Conservation (phyloP, 2,113 vertebrate genomes). For the Numida meleagris region DNA sequence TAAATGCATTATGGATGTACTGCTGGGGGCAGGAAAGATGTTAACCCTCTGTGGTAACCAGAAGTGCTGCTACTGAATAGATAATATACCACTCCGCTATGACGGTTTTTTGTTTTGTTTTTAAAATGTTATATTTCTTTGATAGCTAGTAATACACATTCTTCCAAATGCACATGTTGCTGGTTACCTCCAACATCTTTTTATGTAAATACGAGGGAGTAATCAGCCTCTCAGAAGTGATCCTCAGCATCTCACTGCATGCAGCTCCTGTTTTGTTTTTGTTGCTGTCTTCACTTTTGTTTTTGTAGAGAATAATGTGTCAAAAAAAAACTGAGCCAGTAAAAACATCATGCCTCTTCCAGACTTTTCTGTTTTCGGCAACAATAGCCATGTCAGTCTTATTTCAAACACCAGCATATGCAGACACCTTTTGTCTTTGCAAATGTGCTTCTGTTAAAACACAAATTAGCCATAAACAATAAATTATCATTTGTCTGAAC, state of each 20-base stretch:
- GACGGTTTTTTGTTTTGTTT: not conserved
- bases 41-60: conserved; percentile 33
- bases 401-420: not conserved
- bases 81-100: not conserved
- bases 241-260: not conserved
- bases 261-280: not conserved
- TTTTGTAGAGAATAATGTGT: not conserved
- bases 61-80: not conserved
- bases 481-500: conserved; percentile 32
- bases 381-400: not conserved
- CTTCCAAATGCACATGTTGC: not conserved
- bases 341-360: not conserved
- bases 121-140: not conserved
- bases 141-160: not conserved
- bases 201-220: not conserved
- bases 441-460: not conserved
- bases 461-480: not conserved
- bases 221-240: not conserved
- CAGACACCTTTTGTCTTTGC: not conserved
- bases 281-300: not conserved
- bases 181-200: not conserved
- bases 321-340: not conserved
- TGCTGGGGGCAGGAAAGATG: not conserved
- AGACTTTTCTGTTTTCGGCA: not conserved
- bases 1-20: conserved; percentile 32